phyloP scores from a whole-genome alignment of 1,140 invertebrate species.

The Kradibia gibbosae region DNA sequence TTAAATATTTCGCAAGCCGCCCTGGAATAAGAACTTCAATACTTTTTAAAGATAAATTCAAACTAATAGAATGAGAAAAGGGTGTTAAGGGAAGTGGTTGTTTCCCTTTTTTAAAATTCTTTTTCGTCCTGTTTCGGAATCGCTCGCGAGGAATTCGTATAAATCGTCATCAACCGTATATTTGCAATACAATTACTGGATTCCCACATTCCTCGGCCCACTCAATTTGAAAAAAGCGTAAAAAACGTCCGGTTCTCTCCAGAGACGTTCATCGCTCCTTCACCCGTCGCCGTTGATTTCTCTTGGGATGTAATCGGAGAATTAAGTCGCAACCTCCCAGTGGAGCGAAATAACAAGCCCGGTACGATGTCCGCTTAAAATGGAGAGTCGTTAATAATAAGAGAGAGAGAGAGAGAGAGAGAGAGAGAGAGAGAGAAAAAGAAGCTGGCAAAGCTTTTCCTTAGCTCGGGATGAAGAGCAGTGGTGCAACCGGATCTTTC shows the following conservation, averaged over 20 bases:
- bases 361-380: slow-evolving; percentile 1
- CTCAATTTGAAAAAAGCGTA: slow-evolving; percentile 2
- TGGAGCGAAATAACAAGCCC: slow-evolving; percentile 45
- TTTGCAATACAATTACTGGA: slow-evolving; percentile 25
- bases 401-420: slow-evolving; percentile 1
- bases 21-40: background rate
- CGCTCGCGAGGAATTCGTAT: slow-evolving; percentile 3
- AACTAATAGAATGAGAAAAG: background rate
- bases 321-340: slow-evolving; percentile 37
- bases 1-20: background rate
- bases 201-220: slow-evolving; percentile 23
- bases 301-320: slow-evolving; percentile 45
- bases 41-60: background rate
- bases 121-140: slow-evolving; percentile 11
- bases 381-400: slow-evolving; percentile 35
- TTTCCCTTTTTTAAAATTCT: background rate
- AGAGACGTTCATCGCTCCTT: background rate
- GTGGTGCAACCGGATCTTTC: slow-evolving; percentile 40
- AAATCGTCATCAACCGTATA: slow-evolving; percentile 32
- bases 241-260: slow-evolving; percentile 7
- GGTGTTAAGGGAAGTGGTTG: background rate
- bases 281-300: slow-evolving; percentile 30
- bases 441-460: slow-evolving; percentile 36
- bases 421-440: background rate
- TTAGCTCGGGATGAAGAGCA: background rate